These are phyloP conservation scores for Anoura caudifer DNA, from an alignment of 2,113 vertebrate species.

Conservation along the genomic window DNA sequence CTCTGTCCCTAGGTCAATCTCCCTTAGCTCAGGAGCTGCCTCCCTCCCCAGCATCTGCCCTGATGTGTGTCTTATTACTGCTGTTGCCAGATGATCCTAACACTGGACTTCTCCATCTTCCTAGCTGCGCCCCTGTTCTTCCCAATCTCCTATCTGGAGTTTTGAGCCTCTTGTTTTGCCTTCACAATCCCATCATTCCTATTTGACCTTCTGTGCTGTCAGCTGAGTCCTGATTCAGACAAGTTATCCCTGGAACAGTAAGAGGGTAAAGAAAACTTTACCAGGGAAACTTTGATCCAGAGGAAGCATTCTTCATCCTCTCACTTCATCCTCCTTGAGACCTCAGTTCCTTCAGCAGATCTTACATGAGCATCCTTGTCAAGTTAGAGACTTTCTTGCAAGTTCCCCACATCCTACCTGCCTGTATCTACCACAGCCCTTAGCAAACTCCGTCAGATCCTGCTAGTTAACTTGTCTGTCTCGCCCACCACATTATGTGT, in stretches of 20 bases:
- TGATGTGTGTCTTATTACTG: neutral
- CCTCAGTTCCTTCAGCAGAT: neutral
- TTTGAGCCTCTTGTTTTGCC: neutral
- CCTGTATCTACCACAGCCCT: neutral
- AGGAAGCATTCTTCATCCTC: neutral
- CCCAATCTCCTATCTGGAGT: neutral
- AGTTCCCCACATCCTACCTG: neutral
- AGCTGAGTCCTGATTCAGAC: neutral
- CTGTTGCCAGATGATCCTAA: neutral
- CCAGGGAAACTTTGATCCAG: neutral
- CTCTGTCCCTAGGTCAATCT: neutral
- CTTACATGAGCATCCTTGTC: neutral
- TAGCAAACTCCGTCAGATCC: neutral
- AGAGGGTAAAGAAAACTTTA: neutral
- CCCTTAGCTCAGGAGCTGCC: neutral
- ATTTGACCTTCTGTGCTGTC: neutral
- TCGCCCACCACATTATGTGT: neutral
- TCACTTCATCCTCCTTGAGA: neutral
- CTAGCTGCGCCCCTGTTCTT: neutral
- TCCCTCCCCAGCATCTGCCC: neutral
- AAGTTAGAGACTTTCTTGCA: neutral
- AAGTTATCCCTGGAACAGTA: neutral
- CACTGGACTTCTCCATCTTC: neutral
- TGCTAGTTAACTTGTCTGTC: neutral
- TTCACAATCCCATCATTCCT: neutral